These are phyloP conservation scores for Drosophila watanabei DNA, from an alignment of 1,140 invertebrate genomes.

Conservation along the genomic window DNA sequence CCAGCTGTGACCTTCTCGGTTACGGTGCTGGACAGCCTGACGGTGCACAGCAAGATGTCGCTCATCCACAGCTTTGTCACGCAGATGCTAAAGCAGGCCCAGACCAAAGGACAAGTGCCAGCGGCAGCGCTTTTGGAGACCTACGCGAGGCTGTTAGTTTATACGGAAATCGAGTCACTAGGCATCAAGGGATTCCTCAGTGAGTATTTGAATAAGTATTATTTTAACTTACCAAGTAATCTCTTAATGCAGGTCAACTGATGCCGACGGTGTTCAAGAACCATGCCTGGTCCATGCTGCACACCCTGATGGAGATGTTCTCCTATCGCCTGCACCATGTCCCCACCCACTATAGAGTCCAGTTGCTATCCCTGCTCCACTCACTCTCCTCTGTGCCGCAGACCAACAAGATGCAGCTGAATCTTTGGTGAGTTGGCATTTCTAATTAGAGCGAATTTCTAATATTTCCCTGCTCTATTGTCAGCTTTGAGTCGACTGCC, in stretches of 20 bases:
- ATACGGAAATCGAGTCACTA: slow-evolving; percentile 98
- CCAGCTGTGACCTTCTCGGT: slow-evolving; percentile 94
- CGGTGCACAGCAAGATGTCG: slow-evolving; percentile 98
- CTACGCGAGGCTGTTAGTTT: slow-evolving; percentile 96
- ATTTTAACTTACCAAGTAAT: neutral
- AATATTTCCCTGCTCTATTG: no score
- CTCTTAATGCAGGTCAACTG: slow-evolving; percentile 90
- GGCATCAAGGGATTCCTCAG: slow-evolving; percentile 98
- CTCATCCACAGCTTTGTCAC: slow-evolving; percentile 91
- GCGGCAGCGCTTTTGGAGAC: slow-evolving; percentile 97
- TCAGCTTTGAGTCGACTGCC: slow-evolving; percentile 95
- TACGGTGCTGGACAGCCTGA: slow-evolving; percentile 97
- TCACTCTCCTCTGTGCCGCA: slow-evolving; percentile 95
- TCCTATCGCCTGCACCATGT: slow-evolving; percentile 98
- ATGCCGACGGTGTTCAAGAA: slow-evolving; percentile 96
- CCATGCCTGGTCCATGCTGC: slow-evolving; percentile 97
- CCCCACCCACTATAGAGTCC: slow-evolving; percentile 97
- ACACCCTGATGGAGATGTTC: slow-evolving; percentile 98
- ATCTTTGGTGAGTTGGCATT: slow-evolving; percentile 89
- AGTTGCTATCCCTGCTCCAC: slow-evolving; percentile 95
- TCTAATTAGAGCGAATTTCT: slow-evolving; percentile 75
- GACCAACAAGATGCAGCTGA: slow-evolving; percentile 97
- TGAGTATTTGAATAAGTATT: slow-evolving; percentile 86
- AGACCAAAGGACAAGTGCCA: slow-evolving; percentile 92
- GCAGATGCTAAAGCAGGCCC: slow-evolving; percentile 82